Percentiles rank a stretch among this genome's conserved stretches.
These are phyloP conservation scores for Patella ulyssiponensis DNA, from an alignment of 2,888 invertebrate species.

Conservation along the genomic window DNA sequence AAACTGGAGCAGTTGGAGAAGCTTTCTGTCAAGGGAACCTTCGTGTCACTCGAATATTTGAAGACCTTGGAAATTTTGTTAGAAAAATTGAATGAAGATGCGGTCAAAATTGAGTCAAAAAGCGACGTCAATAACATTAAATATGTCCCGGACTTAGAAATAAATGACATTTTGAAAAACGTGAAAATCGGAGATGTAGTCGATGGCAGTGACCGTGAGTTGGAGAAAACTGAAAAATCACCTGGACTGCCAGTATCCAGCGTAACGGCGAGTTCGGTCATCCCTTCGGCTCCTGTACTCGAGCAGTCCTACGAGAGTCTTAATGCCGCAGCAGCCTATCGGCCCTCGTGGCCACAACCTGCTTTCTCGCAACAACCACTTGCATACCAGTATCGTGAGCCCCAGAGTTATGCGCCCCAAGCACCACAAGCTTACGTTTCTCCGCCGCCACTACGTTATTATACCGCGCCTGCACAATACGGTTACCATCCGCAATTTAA, in stretches of 20 bases:
- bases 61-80: conserved; percentile 11
- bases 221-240: background rate
- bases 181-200: conserved; percentile 12
- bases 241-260: background rate
- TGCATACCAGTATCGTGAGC: too few relatives aligned
- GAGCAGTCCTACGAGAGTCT: background rate
- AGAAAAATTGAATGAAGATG: conserved; percentile 9
- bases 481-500: too few relatives aligned
- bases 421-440: too few relatives aligned
- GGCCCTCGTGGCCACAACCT: too few relatives aligned
- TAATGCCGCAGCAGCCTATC: too few relatives aligned
- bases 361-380: too few relatives aligned
- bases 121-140: conserved; percentile 14
- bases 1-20: conserved; percentile 10
- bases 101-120: background rate
- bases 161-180: conserved; percentile 10
- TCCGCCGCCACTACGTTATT: too few relatives aligned
- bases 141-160: background rate
- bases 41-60: conserved; percentile 1
- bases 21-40: background rate
- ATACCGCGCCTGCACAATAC: too few relatives aligned
- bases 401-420: too few relatives aligned
- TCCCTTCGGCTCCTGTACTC: background rate
- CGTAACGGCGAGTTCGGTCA: background rate
- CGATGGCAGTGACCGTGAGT: background rate